Conservation (phyloP, 2,113 vertebrate genomes). For the Tragelaphus imberbis region DNA sequence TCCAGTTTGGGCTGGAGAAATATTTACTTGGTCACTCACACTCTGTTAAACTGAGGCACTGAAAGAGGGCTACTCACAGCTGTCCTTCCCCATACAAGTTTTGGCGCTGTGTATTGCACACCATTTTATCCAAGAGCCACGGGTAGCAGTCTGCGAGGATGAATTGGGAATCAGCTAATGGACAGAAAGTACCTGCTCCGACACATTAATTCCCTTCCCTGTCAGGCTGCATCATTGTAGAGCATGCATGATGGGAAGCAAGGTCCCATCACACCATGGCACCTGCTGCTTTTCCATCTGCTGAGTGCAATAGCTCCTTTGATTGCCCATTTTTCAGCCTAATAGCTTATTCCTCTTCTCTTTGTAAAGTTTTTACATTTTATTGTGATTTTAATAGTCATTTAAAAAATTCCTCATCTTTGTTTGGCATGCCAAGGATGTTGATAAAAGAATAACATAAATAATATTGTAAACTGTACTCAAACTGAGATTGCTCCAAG, state of each 20-base stretch:
- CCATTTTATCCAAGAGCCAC: conserved; percentile 68
- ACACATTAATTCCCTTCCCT: conserved; percentile 89
- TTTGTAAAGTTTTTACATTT: conserved; percentile 79
- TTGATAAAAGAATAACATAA: conserved; percentile 73
- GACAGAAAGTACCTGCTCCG: conserved; percentile 86
- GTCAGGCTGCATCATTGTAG: conserved; percentile 90
- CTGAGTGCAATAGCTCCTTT: conserved; percentile 78
- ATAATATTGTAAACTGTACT: conserved; percentile 72
- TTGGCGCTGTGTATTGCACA: conserved; percentile 50
- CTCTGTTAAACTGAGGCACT: conserved; percentile 47
- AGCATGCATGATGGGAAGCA: conserved; percentile 87
- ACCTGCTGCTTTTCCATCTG: conserved; percentile 99
- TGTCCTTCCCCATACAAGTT: conserved; percentile 43
- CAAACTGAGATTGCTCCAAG: conserved; percentile 73
- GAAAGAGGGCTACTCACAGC: conserved; percentile 47
- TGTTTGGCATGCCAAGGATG: conserved; percentile 39
- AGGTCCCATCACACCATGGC: conserved; percentile 83
- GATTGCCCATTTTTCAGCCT: conserved; percentile 87
- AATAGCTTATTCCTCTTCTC: conserved; percentile 82
- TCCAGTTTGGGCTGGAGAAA: conserved; percentile 69
- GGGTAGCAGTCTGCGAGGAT: conserved; percentile 70
- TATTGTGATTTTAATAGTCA: conserved; percentile 76
- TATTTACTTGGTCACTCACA: conserved; percentile 74
- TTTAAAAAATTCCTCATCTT: conserved; percentile 64
- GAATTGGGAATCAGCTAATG: conserved; percentile 84